A percentile compares a stretch with the other conserved stretches of the same genome.
These are phyloP conservation scores for Zaprionus vittiger DNA, from an alignment of 1,140 invertebrate species.

Conservation along the genomic window DNA sequence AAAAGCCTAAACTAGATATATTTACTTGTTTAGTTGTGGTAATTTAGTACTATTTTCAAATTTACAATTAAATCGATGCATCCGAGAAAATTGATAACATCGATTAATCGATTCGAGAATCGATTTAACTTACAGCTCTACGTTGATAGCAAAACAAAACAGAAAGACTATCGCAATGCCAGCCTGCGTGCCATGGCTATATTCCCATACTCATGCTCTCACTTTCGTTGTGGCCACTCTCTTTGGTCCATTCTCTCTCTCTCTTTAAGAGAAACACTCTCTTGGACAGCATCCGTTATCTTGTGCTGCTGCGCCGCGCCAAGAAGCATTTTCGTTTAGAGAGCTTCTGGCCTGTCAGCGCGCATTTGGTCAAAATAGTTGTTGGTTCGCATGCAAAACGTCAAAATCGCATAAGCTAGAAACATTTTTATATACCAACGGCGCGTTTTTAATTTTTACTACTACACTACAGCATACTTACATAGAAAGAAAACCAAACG, in stretches of 20 bases:
- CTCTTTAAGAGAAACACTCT: conserved; percentile 22
- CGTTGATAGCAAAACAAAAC: conserved; percentile 55
- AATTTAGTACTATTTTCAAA: no score
- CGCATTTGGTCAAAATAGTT: conserved; percentile 81
- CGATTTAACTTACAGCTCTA: no score
- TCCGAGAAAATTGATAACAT: no score
- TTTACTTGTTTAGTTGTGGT: no score
- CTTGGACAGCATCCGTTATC: conserved; percentile 48
- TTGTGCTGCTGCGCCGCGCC: conserved; percentile 44
- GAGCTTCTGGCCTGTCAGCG: conserved; percentile 72
- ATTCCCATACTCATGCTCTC: neutral
- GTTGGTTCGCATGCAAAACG: conserved; percentile 83
- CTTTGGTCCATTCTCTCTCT: neutral
- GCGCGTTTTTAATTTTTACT: conserved; percentile 82
- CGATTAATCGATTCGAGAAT: no score
- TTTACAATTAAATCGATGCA: no score
- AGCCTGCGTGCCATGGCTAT: neutral
- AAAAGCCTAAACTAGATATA: no score
- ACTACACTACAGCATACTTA: conserved; percentile 68
- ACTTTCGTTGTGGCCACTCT: neutral
- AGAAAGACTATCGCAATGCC: conserved; percentile 44
- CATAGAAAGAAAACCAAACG: conserved; percentile 39
- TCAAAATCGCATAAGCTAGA: conserved; percentile 79
- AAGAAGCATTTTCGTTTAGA: conserved; percentile 58
- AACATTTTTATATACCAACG: conserved; percentile 81